Base-by-base conservation (phyloP, 2,888 invertebrate genomes). In the Drosophila paranaensis region DNA sequence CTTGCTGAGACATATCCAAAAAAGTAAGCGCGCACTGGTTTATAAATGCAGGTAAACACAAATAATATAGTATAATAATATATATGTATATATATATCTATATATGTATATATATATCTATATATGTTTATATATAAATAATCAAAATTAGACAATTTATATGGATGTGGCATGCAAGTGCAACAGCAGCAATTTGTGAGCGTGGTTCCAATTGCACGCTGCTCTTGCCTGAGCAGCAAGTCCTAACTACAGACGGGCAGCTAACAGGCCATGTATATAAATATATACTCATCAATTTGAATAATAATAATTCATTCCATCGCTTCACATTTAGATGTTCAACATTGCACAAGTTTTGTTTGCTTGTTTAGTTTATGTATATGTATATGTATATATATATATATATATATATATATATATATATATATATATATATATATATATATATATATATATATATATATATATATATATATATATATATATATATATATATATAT, bases 311-410 rank as follows among this genome's bases (percentile, higher is more conserved):
- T 60, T 63, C 40, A 37, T 45, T 50, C 58, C 33, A 67, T 78
- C 76, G 74, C 63, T 71, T 79, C 74, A 79, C 65, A 63, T 71
- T 80, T 70, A 71, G 71, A 69, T 81, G 72, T 79, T 88, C 72
- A 85, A 81, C 88, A 89, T 89, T 89, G 88, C 88, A 89, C 90
- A 89, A 84, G 81, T 71, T 76, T 74, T 73, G 43, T 67, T 65
- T 67, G 60, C 71, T 66, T 76, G 68, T 62, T 66, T 61, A 53
- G 43, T 60, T 54, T 66, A 51, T 55, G 61, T 62, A 60, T 68
- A 61, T 70, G 61, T 48, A 30, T 43, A 43, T 16, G 5, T 11
- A 62, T 46, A 25, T 55, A 30, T 50, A 54, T 71, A 62, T 65
- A n/a, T 68, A 54, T 71, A 62, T 73, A 70, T 67, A 63, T 65